phyloP scores from a whole-genome alignment of 1,140 invertebrate genomes.

The Cydia pomonella region DNA sequence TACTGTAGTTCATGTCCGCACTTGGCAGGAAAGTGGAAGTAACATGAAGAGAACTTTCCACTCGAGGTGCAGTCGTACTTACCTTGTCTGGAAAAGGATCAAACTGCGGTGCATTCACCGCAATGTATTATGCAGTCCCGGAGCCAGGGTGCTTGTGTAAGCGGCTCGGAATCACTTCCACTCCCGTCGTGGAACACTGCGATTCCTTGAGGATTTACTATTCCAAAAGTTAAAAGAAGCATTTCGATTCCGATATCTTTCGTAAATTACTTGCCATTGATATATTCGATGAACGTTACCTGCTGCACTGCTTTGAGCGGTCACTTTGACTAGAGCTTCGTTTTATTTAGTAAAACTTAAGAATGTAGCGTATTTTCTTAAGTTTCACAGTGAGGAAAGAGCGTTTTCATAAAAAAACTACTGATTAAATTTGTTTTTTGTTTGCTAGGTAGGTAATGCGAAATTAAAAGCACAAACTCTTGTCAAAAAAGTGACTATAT shows the following conservation, averaged over 20 bases:
- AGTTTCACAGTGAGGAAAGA: neutral
- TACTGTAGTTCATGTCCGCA: slow-evolving; percentile 66
- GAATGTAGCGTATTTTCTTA: neutral
- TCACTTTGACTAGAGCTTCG: slow-evolving; percentile 7
- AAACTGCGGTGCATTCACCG: slow-evolving; percentile 77
- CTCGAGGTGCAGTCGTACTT: slow-evolving; percentile 66
- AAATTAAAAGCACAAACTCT: too few species aligned
- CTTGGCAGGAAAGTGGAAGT: slow-evolving; percentile 71
- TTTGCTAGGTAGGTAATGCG: too few species aligned
- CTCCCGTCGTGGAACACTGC: slow-evolving; percentile 58
- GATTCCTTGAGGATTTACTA: slow-evolving; percentile 62
- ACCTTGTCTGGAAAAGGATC: slow-evolving; percentile 78
- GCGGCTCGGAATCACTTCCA: slow-evolving; percentile 68
- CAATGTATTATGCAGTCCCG: slow-evolving; percentile 78
- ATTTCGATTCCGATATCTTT: slow-evolving; percentile 58
- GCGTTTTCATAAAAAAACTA: neutral
- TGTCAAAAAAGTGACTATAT: too few species aligned
- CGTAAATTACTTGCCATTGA: slow-evolving; percentile 53
- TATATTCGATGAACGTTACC: slow-evolving; percentile 48
- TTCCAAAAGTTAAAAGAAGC: slow-evolving; percentile 58
- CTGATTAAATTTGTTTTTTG: too few species aligned
- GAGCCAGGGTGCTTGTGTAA: slow-evolving; percentile 60
- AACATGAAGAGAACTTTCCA: slow-evolving; percentile 75
- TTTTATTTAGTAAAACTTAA: neutral
- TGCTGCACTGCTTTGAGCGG: slow-evolving; percentile 43